A percentile compares a stretch with the other conserved stretches of the same genome.
These are phyloP conservation scores for Anniella stebbinsi DNA, from an alignment of 2,797 vertebrate genomes.

Conservation along the genomic window DNA sequence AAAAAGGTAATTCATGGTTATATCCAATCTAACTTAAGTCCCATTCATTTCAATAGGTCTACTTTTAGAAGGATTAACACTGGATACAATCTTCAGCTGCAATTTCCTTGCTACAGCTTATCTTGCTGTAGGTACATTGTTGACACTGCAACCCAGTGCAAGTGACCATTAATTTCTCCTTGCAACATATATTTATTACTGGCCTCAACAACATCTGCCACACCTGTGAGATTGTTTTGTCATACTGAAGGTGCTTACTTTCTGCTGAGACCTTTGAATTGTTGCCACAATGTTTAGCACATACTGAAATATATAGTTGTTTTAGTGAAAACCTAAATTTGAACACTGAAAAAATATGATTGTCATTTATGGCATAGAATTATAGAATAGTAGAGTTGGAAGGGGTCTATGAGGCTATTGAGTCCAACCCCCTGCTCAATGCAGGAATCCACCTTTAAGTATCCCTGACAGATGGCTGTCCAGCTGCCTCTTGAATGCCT, in stretches of 20 bases:
- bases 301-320: conserved; percentile 6
- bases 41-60: too few relatives aligned
- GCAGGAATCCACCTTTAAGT: too few relatives aligned
- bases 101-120: not conserved
- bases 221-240: conserved; percentile 16
- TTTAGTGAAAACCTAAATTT: conserved; percentile 27
- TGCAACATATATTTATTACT: conserved; percentile 18
- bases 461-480: too few relatives aligned
- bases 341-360: conserved; percentile 34
- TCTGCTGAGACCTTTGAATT: not conserved
- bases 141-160: not conserved
- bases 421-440: too few relatives aligned
- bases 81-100: not conserved
- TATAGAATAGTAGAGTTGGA: too few relatives aligned
- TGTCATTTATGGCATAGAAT: conserved; percentile 44
- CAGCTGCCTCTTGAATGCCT: too few relatives aligned
- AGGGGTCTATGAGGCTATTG: too few relatives aligned
- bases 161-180: not conserved
- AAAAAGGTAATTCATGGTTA: not conserved
- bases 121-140: not conserved
- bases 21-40: not conserved
- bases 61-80: too few relatives aligned
- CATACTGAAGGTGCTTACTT: conserved; percentile 35
- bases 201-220: conserved; percentile 47
- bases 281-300: conserved; percentile 1